These are phyloP conservation scores for Falco novaeseelandiae DNA, from an alignment of 2,797 vertebrate species.

Conservation along the genomic window DNA sequence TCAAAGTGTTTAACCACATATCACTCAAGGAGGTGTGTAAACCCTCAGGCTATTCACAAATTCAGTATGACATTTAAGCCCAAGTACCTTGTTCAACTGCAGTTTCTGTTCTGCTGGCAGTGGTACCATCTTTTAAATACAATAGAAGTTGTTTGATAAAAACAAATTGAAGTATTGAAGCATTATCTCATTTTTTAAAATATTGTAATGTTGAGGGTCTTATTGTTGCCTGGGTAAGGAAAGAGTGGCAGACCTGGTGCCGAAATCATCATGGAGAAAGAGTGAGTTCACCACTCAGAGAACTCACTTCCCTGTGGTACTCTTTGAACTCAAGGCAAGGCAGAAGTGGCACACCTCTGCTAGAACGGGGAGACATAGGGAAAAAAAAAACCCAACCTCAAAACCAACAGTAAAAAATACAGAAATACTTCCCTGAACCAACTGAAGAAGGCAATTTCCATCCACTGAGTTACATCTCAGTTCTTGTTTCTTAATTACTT, in stretches of 20 bases:
- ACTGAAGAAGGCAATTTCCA: neutral
- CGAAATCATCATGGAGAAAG: fast-evolving
- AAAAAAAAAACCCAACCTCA: too few relatives aligned
- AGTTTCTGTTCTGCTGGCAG: neutral
- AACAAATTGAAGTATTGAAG: neutral
- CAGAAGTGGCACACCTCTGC: too few relatives aligned
- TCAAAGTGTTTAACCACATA: neutral
- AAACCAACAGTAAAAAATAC: neutral
- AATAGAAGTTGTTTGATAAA: neutral
- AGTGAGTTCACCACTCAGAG: too few relatives aligned
- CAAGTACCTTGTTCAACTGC: neutral
- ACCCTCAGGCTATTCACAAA: neutral
- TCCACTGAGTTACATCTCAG: neutral
- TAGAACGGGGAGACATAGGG: neutral
- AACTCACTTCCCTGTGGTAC: fast-evolving
- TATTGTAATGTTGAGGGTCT: neutral
- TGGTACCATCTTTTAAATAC: neutral
- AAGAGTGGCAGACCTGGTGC: neutral
- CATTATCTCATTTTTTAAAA: neutral
- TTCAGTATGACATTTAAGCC: neutral
- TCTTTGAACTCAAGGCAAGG: too few relatives aligned
- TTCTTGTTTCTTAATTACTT: neutral
- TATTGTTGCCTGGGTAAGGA: neutral
- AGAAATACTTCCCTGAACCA: neutral
- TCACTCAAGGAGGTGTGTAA: neutral